A percentile compares a stretch with the other conserved stretches of the same genome.
Evolutionary conservation across 2,797 vertebrate genomes (phyloP).

Genomic region (Schizothorax lantsangensis): DNA sequence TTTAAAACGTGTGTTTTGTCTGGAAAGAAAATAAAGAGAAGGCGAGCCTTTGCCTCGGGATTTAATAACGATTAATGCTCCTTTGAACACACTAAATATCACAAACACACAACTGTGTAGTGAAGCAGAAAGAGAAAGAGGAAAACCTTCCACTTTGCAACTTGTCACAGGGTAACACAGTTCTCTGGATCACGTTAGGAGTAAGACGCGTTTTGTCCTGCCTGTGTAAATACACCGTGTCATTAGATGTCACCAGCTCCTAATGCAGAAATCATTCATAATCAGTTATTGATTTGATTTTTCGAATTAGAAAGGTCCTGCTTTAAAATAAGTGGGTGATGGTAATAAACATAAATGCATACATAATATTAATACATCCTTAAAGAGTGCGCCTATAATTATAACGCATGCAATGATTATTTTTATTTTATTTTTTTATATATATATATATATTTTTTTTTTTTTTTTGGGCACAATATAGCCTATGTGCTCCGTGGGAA

Average conservation of each 20-base stretch:
- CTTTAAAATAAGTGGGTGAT: slow-evolving; percentile 4
- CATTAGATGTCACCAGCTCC: slow-evolving; percentile 31
- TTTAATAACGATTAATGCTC: slow-evolving; percentile 68
- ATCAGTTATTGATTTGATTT: slow-evolving; percentile 52
- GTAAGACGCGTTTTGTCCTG: slow-evolving; percentile 10
- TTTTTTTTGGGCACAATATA: slow-evolving; percentile 20
- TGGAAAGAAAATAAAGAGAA: slow-evolving; percentile 70
- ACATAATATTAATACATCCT: background rate
- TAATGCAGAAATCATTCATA: slow-evolving; percentile 49
- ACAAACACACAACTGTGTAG: slow-evolving; percentile 39
- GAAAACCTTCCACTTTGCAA: slow-evolving; percentile 1
- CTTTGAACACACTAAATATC: slow-evolving; percentile 58
- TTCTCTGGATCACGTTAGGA: slow-evolving; percentile 21
- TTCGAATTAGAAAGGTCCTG: slow-evolving; percentile 47
- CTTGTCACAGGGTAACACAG: slow-evolving; percentile 7
- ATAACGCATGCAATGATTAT: background rate
- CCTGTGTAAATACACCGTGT: background rate
- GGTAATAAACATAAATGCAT: slow-evolving; percentile 19
- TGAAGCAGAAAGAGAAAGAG: background rate
- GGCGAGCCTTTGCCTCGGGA: slow-evolving; percentile 60
- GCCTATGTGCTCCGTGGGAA: background rate
- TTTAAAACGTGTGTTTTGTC: slow-evolving; percentile 74
- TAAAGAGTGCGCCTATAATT: no score
- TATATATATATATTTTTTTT: no score
- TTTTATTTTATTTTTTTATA: background rate